Conservation (phyloP, 1,140 invertebrate genomes). For the Yoshiicerus persimilis region DNA sequence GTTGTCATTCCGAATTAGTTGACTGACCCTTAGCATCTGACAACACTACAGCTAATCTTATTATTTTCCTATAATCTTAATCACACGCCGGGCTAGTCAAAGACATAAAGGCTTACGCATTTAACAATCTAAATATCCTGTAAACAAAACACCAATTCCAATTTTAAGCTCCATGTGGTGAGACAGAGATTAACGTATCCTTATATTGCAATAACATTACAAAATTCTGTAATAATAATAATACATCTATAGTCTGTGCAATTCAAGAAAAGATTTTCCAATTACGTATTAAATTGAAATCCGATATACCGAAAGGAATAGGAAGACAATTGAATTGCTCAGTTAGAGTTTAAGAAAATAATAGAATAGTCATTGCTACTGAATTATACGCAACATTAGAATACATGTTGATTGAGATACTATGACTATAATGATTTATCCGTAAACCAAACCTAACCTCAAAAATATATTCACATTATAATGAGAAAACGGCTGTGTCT, state of each 20-base stretch:
- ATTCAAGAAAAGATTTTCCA: background rate
- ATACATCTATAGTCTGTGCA: too few relatives aligned
- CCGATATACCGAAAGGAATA: background rate
- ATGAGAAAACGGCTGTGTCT: conserved; percentile 6
- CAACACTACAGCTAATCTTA: background rate
- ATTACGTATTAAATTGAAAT: background rate
- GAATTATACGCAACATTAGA: background rate
- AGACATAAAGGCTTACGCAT: background rate
- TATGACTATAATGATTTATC: background rate
- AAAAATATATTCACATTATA: background rate
- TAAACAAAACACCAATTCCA: background rate
- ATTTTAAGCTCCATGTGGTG: background rate
- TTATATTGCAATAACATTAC: too few relatives aligned
- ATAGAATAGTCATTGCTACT: background rate
- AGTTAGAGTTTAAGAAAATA: background rate
- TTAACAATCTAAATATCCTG: background rate
- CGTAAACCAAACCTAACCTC: background rate
- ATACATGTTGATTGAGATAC: background rate
- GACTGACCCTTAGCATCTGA: background rate
- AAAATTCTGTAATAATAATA: too few relatives aligned
- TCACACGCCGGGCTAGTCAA: background rate
- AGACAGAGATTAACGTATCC: background rate
- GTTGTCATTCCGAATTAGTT: background rate
- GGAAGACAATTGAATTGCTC: background rate
- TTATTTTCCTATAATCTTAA: background rate